Evolutionary conservation across 53 echinoderm and acorn worm genomes (phyloP).

Genomic region (Echinarachnius parma): DNA sequence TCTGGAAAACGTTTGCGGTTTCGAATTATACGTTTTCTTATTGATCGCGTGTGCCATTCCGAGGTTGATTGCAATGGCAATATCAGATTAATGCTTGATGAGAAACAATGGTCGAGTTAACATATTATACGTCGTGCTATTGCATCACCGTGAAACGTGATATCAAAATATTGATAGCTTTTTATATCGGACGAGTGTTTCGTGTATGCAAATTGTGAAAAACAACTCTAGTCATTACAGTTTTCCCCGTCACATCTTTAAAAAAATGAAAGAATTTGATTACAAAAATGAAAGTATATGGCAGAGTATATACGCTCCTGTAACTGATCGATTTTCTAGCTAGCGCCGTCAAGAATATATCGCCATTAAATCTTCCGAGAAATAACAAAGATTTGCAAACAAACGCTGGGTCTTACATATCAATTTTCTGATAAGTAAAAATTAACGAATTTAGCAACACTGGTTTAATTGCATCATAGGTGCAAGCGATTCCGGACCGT

Average conservation of each 20-base stretch:
- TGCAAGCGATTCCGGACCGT: constrained; percentile 34
- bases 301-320: not conserved
- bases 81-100: constrained; percentile 29
- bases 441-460: constrained; percentile 54
- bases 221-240: too few relatives aligned
- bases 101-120: too few relatives aligned
- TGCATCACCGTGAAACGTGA: constrained; percentile 30
- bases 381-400: constrained; percentile 32
- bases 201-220: too few relatives aligned
- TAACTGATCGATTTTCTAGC: constrained; percentile 28
- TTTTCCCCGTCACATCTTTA: not conserved
- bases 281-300: not conserved
- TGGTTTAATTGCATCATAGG: constrained; percentile 46
- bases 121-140: constrained; percentile 23
- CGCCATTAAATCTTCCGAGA: constrained; percentile 22
- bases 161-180: constrained; percentile 28
- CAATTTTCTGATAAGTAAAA: constrained; percentile 52
- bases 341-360: constrained; percentile 17
- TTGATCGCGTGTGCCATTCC: constrained; percentile 16
- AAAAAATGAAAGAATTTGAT: not conserved
- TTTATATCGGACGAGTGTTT: too few relatives aligned
- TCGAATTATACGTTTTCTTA: not conserved
- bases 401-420: constrained; percentile 50
- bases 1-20: constrained; percentile 27
- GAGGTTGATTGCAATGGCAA: not conserved